These are phyloP conservation scores for Pipistrellus pipistrellus DNA, from an alignment of 2,797 vertebrate species.

Conservation along the genomic window DNA sequence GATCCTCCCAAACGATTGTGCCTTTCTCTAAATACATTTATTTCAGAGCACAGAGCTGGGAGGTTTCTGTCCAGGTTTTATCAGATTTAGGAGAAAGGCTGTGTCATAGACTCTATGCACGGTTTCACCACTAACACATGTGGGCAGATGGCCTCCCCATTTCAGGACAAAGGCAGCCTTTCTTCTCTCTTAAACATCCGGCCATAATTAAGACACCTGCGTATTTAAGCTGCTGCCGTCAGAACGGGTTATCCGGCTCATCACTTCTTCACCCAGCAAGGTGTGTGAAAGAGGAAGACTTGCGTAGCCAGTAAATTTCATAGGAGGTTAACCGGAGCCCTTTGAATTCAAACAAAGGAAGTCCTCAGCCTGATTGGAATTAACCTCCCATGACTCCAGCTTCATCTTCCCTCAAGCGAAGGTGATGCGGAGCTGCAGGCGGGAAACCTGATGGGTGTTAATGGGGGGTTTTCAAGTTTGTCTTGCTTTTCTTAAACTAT, in stretches of 20 bases:
- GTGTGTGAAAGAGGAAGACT: conserved; percentile 26
- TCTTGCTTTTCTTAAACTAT: conserved; percentile 80
- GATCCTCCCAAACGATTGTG: background rate
- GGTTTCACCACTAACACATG: background rate
- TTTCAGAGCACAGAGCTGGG: background rate
- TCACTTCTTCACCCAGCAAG: background rate
- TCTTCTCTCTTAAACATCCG: conserved; percentile 30
- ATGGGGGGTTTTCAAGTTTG: conserved; percentile 69
- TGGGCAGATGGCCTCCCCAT: background rate
- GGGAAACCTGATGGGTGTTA: conserved; percentile 44
- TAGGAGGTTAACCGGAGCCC: background rate
- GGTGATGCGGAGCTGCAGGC: background rate
- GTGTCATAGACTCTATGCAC: rapidly evolving
- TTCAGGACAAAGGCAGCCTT: background rate
- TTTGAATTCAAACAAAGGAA: conserved; percentile 76
- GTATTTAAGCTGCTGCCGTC: background rate
- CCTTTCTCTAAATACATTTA: background rate
- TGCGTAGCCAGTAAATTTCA: conserved; percentile 19
- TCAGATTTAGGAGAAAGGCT: background rate
- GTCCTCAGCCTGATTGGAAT: conserved; percentile 56
- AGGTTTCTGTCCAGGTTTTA: background rate
- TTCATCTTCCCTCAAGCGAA: conserved; percentile 67
- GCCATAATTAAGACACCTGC: background rate
- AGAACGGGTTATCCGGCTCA: background rate
- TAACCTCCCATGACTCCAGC: conserved; percentile 40